phyloP scores from a whole-genome alignment of 2,888 invertebrate genomes.

The Rhyacophila evoluta region DNA sequence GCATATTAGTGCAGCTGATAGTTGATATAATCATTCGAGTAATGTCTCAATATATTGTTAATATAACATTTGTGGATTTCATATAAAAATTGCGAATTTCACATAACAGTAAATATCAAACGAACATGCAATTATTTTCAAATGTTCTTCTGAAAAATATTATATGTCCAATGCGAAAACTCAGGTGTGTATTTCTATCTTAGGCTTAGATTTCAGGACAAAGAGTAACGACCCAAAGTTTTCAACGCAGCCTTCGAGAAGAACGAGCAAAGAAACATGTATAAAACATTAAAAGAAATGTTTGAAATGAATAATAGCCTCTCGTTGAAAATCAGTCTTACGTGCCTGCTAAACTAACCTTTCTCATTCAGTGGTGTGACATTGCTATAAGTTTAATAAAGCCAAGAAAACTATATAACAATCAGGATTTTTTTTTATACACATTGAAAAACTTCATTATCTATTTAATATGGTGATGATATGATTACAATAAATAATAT shows the following conservation, averaged over 20 bases:
- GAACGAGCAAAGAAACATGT: background rate
- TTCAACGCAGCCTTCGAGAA: background rate
- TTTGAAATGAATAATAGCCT: background rate
- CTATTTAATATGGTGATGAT: too few relatives aligned
- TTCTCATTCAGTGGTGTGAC: background rate
- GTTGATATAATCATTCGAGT: too few relatives aligned
- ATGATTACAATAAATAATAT: too few relatives aligned
- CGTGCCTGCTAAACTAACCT: background rate
- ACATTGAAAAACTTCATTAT: too few relatives aligned
- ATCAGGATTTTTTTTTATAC: too few relatives aligned
- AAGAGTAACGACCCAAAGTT: slow-evolving; percentile 17
- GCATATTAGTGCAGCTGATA: too few relatives aligned
- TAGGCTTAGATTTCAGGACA: slow-evolving; percentile 3
- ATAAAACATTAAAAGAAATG: background rate
- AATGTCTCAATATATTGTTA: too few relatives aligned
- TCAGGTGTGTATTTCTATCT: background rate
- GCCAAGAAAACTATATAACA: too few relatives aligned
- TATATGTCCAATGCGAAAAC: background rate
- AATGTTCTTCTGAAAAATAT: background rate
- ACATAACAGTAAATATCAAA: background rate
- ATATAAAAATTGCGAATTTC: too few relatives aligned
- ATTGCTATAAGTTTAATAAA: too few relatives aligned
- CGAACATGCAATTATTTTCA: background rate
- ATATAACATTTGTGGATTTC: too few relatives aligned
- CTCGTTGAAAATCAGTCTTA: slow-evolving; percentile 2